Base-by-base conservation (phyloP, 2,888 invertebrate species). In the Penaeus monodon region DNA sequence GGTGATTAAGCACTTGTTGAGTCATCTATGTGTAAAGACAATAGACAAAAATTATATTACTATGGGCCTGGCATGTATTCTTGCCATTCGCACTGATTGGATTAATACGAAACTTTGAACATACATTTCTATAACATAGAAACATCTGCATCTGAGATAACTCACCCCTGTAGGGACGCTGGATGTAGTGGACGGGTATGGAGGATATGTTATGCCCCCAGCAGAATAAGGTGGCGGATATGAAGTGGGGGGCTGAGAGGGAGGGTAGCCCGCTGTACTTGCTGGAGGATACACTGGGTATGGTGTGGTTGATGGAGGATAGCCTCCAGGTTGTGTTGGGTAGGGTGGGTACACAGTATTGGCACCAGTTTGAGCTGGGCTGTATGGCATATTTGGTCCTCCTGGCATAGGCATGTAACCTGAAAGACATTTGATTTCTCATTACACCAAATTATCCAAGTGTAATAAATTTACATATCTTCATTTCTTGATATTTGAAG, bases 331-430 rank as follows among this genome's bases (percentile, higher is more conserved):
- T 80, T 91, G 93, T 2, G 93, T 92, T 0, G 95, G 94, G 91
- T 95, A 95, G 2, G 95, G 94, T 68, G 93, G 92, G 91, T 93
- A 93, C n/a, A 92, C 91, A 49, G 91, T 84, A 57, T 86, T 88
- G 27, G 89, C 88, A 63, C 91, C 90, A 38, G 91, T 91, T 73
- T 91, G 91, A n/a, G 81, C 57, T 27, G 91, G 84, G 38, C 91
- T 90, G 84, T 91, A 91, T 17, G 85, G 85, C 29, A 66, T 70
- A 66, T 81, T 77, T 38, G 85, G 57, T 10, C 85, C 84, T 27
- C 88, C 85, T 24, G 91, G 91, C 90, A 91, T 91, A n/a, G 91
- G 91, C 91, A 91, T 91, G 49, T 85, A 86, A 27, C 86, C 88
- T 88, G 83, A n/a, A 88, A 79, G 24, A 38, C 20, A 70, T 3